Conservation (phyloP, 1,140 invertebrate species). For the Piezodorus guildinii region DNA sequence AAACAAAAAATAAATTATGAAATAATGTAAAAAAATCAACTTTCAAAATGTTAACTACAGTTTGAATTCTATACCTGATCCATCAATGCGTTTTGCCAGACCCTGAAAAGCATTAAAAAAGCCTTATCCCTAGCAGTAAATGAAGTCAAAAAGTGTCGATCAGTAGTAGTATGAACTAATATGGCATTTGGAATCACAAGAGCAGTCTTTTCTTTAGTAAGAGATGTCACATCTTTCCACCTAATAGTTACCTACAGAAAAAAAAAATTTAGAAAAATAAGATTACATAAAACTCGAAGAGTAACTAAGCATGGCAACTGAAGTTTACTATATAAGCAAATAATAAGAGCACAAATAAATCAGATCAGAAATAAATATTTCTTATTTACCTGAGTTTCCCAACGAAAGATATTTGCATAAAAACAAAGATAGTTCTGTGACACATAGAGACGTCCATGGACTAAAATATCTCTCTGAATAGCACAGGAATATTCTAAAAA, state of each 20-base stretch:
- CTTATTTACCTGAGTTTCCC: conserved; percentile 61
- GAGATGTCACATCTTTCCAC: conserved; percentile 80
- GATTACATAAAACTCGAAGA: background rate
- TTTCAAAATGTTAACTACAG: background rate
- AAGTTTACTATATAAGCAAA: no score
- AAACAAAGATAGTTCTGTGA: conserved; percentile 90
- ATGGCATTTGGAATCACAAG: conserved; percentile 93
- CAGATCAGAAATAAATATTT: background rate
- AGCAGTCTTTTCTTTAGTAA: conserved; percentile 87
- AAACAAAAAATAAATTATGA: conserved; percentile 24
- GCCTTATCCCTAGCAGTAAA: conserved; percentile 85
- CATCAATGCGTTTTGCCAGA: conserved; percentile 91
- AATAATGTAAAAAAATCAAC: background rate
- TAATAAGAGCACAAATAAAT: no score
- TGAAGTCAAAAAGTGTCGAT: conserved; percentile 87
- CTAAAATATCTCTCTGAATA: conserved; percentile 84
- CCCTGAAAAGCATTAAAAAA: conserved; percentile 85
- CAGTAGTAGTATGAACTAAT: conserved; percentile 65
- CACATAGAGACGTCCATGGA: conserved; percentile 83
- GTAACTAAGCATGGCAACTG: no score
- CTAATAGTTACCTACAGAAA: conserved; percentile 47
- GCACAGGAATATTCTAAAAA: conserved; percentile 87
- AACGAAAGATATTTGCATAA: conserved; percentile 89
- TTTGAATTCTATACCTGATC: conserved; percentile 50
- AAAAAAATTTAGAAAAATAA: conserved; percentile 1